Evolutionary conservation across 1,140 invertebrate species (phyloP).

Genomic region (Acromyrmex charruanus): DNA sequence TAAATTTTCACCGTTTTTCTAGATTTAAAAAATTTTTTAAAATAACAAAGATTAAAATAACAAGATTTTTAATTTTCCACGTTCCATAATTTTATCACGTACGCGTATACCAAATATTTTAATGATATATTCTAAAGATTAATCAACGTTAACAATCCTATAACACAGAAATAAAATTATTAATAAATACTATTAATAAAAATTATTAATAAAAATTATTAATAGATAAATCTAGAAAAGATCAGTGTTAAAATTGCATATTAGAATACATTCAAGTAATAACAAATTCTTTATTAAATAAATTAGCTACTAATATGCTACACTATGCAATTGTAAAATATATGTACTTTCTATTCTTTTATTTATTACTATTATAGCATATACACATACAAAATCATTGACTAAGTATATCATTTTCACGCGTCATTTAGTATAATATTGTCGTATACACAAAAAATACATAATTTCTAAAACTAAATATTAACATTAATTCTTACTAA

Average conservation of each 20-base stretch:
- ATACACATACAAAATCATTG: too few species aligned
- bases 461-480: too few species aligned
- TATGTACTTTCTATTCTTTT: too few species aligned
- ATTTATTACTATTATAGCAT: too few species aligned
- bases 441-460: too few species aligned
- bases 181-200: background rate
- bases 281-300: background rate
- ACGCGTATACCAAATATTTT: background rate
- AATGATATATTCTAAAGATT: background rate
- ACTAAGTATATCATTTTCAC: too few species aligned
- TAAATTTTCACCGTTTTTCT: too few species aligned
- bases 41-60: background rate
- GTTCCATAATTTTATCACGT: background rate
- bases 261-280: background rate
- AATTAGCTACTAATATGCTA: background rate
- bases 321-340: background rate
- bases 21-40: background rate
- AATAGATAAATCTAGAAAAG: background rate
- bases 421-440: too few species aligned
- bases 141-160: background rate
- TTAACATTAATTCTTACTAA: too few species aligned
- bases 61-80: slow-evolving; percentile 1
- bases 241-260: background rate
- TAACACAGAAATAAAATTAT: background rate
- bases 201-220: too few species aligned